phyloP scores from a whole-genome alignment of 1,140 invertebrate species.

The Heliconius hermathena region DNA sequence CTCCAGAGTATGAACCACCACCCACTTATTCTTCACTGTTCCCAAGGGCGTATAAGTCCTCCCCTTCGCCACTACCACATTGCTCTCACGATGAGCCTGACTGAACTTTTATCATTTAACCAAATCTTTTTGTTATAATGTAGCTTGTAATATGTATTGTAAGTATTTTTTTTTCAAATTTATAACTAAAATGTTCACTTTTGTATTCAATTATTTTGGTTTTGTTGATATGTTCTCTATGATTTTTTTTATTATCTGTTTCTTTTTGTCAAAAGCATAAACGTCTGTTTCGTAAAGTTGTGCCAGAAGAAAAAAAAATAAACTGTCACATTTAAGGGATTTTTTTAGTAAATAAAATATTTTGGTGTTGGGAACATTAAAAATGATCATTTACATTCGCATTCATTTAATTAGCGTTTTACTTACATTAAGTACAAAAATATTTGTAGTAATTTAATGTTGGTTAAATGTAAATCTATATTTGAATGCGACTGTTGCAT shows the following conservation, averaged over 20 bases:
- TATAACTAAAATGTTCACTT: not conserved
- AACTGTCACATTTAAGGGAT: not conserved
- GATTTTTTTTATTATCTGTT: not conserved
- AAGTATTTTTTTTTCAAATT: constrained; percentile 14
- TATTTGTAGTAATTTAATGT: not conserved
- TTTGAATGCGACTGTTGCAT: not conserved
- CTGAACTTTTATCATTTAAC: constrained; percentile 35
- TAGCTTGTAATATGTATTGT: constrained; percentile 15
- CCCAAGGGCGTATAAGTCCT: constrained; percentile 72
- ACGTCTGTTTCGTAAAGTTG: no score
- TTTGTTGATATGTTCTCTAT: not conserved
- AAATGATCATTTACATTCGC: not conserved
- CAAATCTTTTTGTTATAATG: constrained; percentile 28
- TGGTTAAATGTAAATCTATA: not conserved
- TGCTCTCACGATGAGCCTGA: constrained; percentile 69
- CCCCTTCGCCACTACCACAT: constrained; percentile 67
- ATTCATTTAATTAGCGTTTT: not conserved
- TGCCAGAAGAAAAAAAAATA: not conserved
- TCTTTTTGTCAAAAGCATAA: not conserved
- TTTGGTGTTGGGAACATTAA: not conserved
- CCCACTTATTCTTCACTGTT: constrained; percentile 74
- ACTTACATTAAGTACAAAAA: not conserved
- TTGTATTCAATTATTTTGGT: not conserved
- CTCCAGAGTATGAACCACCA: constrained; percentile 71
- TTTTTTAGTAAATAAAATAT: not conserved